Base-by-base conservation (phyloP, 2,888 invertebrate genomes). In the Lasioglossum malachurum region DNA sequence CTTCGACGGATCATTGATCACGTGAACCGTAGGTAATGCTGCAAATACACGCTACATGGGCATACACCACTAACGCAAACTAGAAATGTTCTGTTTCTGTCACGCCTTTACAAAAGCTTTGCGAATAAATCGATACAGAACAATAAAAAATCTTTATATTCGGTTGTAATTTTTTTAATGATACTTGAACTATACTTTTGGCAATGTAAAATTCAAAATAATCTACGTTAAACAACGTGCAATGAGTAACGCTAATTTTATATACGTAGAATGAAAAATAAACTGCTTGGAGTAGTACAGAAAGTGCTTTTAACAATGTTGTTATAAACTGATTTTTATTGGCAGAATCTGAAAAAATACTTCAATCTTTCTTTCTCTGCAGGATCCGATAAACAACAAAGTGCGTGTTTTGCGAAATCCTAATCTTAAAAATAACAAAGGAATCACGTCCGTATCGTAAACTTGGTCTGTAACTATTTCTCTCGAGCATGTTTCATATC, bases 1-100 rank as follows among this genome's bases (percentile, higher is more conserved):
- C 64, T 64, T 64, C 16, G 64, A 64, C 23, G 69, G 64, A 64
- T 31, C 64, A 64, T 64, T 64, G 64, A 64, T 64, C 64, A 31
- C 64, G 31, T 31, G 31, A 31, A 64, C 27, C 16, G 64, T 14
- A 44, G 14, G 3, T 64, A 64, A 14, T 7, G 64, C 27, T 64
- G 64, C 16, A 16, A 31, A 16, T 64, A 31, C n/a, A 60, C 27
- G 27, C 4, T 12, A 14, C 4, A 27, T 27, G n/a, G 27, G 27
- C 12, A 12, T 12, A 60, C 60, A 27, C n/a, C 12, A 27, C 27
- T 60, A 14, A 27, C 12, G n/a, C 60, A 12, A 27, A 27, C 27
- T 23, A 60, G 27, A 60, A 60, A 60, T 60, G 12, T 27, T 60
- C 10, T 60, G 27, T 60, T 60, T 60, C n/a, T 60, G 60, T 60